Conservation (phyloP, 2,113 vertebrate genomes). For the Pygoscelis adeliae region DNA sequence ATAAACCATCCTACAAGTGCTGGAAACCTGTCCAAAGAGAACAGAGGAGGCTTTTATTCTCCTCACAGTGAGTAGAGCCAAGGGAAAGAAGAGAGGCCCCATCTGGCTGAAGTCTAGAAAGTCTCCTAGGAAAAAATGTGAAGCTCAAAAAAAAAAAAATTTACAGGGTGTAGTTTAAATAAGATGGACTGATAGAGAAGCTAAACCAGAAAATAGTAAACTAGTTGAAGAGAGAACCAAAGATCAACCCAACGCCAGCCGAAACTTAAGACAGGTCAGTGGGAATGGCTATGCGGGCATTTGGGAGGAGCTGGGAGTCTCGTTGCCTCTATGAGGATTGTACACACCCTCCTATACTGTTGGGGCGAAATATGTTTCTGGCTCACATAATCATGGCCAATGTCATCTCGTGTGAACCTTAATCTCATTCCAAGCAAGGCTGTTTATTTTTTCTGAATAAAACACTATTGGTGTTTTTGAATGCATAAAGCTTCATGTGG, state of each 20-base stretch:
- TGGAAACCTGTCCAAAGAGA: conserved; percentile 11
- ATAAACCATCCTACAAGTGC: neutral
- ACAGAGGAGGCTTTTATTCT: conserved; percentile 20
- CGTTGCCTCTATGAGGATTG: neutral
- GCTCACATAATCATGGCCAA: neutral
- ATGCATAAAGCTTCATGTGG: neutral
- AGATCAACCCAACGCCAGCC: neutral
- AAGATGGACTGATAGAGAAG: neutral
- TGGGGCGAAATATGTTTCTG: neutral
- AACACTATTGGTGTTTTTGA: conserved; percentile 29
- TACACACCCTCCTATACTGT: neutral
- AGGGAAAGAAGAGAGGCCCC: neutral
- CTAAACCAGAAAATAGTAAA: neutral
- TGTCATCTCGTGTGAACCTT: neutral
- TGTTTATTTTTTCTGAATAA: conserved; percentile 20
- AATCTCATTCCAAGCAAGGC: neutral
- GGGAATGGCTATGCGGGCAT: neutral
- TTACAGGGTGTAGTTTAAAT: neutral
- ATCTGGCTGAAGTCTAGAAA: neutral
- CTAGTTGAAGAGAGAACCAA: neutral
- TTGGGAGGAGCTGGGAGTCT: neutral
- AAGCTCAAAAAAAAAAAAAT: neutral
- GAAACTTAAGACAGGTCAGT: neutral
- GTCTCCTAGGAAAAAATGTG: neutral
- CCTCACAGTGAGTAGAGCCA: neutral